Conservation (phyloP, 2,888 invertebrate genomes). For the Heliconius charithonia region DNA sequence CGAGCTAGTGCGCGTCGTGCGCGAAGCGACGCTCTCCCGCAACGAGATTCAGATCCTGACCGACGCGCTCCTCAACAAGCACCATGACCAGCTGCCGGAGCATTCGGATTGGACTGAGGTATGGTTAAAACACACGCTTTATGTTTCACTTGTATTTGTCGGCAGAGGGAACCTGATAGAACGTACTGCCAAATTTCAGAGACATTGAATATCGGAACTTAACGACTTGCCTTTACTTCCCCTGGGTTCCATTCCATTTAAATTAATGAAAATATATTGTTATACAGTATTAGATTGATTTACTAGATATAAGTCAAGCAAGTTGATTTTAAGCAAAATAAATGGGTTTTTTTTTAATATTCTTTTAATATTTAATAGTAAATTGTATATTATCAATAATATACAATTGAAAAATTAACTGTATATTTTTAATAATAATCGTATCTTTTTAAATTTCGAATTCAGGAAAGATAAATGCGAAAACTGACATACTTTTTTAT, state of each 20-base stretch:
- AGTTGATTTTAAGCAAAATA: not conserved
- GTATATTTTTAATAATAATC: no score
- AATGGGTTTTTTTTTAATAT: not conserved
- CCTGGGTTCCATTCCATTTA: not conserved
- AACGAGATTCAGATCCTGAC: constrained; percentile 95
- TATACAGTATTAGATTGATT: no score
- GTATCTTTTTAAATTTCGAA: no score
- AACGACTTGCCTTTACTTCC: no score
- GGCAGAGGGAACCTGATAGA: not conserved
- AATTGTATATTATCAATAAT: no score
- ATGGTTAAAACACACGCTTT: not conserved
- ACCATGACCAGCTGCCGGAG: constrained; percentile 89
- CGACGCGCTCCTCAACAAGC: constrained; percentile 94
- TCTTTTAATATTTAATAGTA: no score
- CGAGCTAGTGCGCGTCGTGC: constrained; percentile 88
- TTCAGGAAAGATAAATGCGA: no score
- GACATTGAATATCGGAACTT: no score
- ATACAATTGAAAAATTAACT: no score
- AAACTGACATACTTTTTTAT: not conserved
- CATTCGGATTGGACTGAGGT: constrained; percentile 94
- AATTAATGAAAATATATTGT: no score
- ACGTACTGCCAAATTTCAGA: not conserved
- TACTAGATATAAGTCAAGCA: not conserved
- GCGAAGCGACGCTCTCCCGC: constrained; percentile 91
- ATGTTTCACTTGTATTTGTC: not conserved